These are phyloP conservation scores for Mantis religiosa DNA, from an alignment of 2,888 invertebrate species.

Conservation along the genomic window DNA sequence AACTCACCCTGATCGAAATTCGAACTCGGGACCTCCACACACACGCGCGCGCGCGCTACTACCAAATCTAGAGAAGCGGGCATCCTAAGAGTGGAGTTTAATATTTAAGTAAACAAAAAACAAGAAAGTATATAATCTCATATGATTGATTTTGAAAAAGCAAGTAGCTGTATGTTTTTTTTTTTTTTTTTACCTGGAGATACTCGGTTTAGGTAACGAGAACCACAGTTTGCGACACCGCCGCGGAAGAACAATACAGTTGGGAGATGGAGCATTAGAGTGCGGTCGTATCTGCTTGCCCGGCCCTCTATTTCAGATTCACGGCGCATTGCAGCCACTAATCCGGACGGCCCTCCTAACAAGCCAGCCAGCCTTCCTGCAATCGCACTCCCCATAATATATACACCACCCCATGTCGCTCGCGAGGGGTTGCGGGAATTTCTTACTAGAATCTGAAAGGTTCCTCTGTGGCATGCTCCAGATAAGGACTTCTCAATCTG, in stretches of 20 bases:
- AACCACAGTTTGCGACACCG: background rate
- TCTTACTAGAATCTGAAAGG: background rate
- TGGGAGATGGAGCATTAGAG: slow-evolving; percentile 3
- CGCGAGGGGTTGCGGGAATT: background rate
- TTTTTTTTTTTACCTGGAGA: too few relatives aligned
- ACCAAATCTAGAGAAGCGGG: too few relatives aligned
- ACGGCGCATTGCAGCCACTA: slow-evolving; percentile 10
- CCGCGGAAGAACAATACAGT: background rate
- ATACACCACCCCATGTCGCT: background rate
- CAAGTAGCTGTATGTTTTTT: too few relatives aligned
- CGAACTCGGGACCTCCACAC: too few relatives aligned
- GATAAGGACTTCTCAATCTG: background rate
- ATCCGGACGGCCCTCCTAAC: slow-evolving; percentile 16
- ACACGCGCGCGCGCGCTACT: too few relatives aligned
- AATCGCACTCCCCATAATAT: slow-evolving; percentile 11
- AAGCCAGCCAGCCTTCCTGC: background rate
- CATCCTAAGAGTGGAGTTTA: too few relatives aligned
- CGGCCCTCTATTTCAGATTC: slow-evolving; percentile 16
- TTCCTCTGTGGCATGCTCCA: background rate
- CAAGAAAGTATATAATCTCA: too few relatives aligned
- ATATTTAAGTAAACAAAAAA: too few relatives aligned
- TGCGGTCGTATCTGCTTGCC: slow-evolving; percentile 9
- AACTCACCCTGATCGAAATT: too few relatives aligned
- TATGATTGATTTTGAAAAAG: too few relatives aligned
- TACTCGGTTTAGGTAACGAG: background rate